These are phyloP conservation scores for Campoletis sonorensis DNA, from an alignment of 1,140 invertebrate species.

Conservation along the genomic window DNA sequence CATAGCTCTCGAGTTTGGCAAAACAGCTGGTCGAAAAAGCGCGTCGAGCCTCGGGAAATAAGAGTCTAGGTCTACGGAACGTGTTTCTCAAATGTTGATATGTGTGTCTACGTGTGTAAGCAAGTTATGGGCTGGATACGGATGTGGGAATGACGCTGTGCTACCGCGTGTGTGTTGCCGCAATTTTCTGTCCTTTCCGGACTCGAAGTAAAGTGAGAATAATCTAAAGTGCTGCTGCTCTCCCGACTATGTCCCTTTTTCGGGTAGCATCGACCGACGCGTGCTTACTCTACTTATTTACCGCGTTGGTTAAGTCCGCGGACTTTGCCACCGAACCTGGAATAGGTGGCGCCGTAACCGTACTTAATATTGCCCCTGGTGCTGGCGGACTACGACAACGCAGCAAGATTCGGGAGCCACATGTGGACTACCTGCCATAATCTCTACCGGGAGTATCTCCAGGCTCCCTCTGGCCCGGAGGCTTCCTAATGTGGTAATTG, in stretches of 20 bases:
- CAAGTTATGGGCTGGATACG: not conserved
- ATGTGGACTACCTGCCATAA: not conserved
- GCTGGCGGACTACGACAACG: not conserved
- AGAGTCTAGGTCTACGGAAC: not conserved
- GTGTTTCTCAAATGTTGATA: not conserved
- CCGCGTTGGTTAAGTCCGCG: not conserved
- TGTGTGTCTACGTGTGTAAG: not conserved
- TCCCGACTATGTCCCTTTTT: not conserved
- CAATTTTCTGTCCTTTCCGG: not conserved
- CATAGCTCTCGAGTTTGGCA: conserved; percentile 5
- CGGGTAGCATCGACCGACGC: too few relatives aligned
- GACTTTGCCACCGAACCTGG: not conserved
- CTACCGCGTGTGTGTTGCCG: not conserved
- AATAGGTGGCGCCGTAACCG: not conserved
- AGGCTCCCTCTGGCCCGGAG: not conserved
- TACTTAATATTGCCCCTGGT: not conserved
- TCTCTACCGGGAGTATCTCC: too few relatives aligned
- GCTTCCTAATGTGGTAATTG: conserved; percentile 22
- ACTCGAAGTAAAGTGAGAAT: not conserved
- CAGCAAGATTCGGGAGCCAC: conserved; percentile 5
- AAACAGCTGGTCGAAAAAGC: conserved; percentile 31
- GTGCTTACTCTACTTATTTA: not conserved
- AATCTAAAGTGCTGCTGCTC: not conserved
- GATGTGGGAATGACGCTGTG: not conserved
- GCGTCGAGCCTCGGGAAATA: not conserved